Evolutionary conservation across 2,888 invertebrate species (phyloP).

Genomic region (Andrena camellia): DNA sequence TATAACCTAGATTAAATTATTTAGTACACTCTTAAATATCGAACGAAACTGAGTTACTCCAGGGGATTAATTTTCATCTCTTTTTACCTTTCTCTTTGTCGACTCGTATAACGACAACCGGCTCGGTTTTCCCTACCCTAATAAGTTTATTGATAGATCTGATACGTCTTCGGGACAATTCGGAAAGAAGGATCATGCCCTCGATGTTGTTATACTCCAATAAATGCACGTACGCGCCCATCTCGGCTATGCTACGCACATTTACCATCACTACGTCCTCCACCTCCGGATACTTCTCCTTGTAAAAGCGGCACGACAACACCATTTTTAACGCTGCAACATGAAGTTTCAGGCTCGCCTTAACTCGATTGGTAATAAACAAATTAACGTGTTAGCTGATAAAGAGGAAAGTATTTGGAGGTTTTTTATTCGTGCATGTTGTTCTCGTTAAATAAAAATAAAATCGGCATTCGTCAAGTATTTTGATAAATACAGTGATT

Average conservation of each 20-base stretch:
- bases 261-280: constrained; percentile 99
- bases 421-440: not conserved
- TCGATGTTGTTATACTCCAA: constrained; percentile 99
- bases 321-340: constrained; percentile 88
- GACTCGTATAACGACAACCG: constrained; percentile 99
- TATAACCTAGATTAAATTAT: constrained; percentile 90
- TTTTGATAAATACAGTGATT: constrained; percentile 5
- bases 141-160: constrained; percentile 99
- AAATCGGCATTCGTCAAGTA: not conserved
- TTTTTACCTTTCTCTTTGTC: constrained; percentile 98
- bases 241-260: constrained; percentile 98
- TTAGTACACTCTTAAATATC: constrained; percentile 12
- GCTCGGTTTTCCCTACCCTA: constrained; percentile 99
- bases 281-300: constrained; percentile 98
- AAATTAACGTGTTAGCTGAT: not conserved
- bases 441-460: not conserved
- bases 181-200: constrained; percentile 99
- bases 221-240: constrained; percentile 99
- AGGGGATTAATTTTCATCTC: not conserved
- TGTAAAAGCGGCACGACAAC: constrained; percentile 98
- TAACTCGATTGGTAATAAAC: not conserved
- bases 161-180: constrained; percentile 98
- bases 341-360: not conserved
- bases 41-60: not conserved
- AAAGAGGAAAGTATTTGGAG: not conserved